These are phyloP conservation scores for Pteria penguin DNA, from an alignment of 2,888 invertebrate species.

Conservation along the genomic window DNA sequence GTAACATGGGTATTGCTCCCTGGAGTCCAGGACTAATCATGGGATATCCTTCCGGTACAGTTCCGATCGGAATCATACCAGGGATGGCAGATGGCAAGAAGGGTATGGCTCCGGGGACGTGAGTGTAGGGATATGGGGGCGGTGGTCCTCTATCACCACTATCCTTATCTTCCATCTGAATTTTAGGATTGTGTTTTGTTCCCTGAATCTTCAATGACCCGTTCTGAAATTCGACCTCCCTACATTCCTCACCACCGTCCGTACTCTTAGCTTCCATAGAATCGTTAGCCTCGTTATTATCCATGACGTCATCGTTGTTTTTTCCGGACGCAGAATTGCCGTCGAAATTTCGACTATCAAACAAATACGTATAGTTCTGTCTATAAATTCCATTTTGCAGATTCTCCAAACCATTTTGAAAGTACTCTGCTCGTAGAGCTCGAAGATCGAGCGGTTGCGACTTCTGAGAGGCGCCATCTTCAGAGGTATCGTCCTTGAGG, in stretches of 20 bases:
- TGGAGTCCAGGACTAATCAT: neutral
- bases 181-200: constrained; percentile 29
- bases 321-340: neutral
- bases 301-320: neutral
- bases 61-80: constrained; percentile 17
- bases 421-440: neutral
- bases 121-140: constrained; percentile 10
- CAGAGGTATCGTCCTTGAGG: neutral
- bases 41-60: neutral
- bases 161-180: constrained; percentile 16
- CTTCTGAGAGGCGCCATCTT: neutral
- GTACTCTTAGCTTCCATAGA: neutral
- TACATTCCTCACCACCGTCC: neutral
- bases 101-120: neutral
- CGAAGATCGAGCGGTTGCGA: neutral
- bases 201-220: constrained; percentile 30
- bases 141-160: constrained; percentile 14
- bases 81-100: neutral
- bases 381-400: neutral
- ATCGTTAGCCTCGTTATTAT: neutral
- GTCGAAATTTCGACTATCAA: neutral
- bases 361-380: constrained; percentile 6
- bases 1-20: constrained; percentile 8
- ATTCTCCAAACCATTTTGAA: neutral
- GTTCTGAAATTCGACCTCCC: constrained; percentile 32